Percentiles rank a stretch among this genome's conserved stretches.
Evolutionary conservation across 2,113 vertebrate species (phyloP).

Genomic region (Microtus oregoni): DNA sequence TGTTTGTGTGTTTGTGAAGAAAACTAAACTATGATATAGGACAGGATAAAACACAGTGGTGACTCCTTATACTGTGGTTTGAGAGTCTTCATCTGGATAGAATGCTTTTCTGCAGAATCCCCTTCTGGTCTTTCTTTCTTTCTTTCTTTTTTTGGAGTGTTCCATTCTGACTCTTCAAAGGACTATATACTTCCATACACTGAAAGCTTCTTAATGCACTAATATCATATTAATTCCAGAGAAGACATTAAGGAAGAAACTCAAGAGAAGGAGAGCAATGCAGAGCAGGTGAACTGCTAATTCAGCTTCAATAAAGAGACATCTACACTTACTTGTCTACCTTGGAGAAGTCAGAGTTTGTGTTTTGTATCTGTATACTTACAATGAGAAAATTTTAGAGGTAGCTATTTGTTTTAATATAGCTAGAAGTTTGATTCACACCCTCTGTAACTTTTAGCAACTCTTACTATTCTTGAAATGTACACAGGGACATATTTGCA

Average conservation of each 20-base stretch:
- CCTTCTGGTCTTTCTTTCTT: not conserved
- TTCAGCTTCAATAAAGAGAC: not conserved
- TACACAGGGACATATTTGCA: not conserved
- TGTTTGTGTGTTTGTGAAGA: not conserved
- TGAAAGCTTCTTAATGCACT: not conserved
- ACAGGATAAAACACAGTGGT: not conserved
- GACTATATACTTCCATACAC: not conserved
- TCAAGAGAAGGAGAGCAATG: not conserved
- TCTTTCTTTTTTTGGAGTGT: not conserved
- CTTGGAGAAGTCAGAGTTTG: not conserved
- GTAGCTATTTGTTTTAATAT: not conserved
- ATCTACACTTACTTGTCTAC: not conserved
- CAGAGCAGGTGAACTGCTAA: not conserved
- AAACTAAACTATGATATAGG: not conserved
- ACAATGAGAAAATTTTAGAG: not conserved
- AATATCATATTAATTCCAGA: not conserved
- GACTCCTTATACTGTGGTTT: not conserved
- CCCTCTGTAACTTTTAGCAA: not conserved
- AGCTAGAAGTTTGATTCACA: not conserved
- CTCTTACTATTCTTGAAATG: not conserved
- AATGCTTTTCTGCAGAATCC: not conserved
- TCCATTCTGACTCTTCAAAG: not conserved
- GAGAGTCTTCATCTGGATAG: not conserved
- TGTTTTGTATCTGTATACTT: not conserved
- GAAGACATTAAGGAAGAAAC: not conserved